Evolutionary conservation across 2,888 invertebrate species (phyloP).

Genomic region (Oligia latruncula): DNA sequence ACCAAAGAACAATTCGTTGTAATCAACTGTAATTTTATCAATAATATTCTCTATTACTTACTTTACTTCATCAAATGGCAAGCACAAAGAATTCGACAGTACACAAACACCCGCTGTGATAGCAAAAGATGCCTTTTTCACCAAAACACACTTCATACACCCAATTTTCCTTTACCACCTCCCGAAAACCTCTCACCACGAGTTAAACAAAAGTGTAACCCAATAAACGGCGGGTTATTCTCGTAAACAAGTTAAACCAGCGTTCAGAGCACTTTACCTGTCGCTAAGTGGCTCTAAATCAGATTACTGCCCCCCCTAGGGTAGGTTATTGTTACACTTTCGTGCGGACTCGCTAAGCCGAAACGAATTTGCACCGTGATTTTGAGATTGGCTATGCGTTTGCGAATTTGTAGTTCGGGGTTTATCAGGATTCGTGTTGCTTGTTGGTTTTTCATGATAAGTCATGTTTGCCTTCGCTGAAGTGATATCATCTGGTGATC

Average conservation of each 20-base stretch:
- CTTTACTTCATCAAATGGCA: neutral
- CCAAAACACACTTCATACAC: neutral
- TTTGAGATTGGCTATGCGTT: conserved; percentile 23
- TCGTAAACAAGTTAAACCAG: conserved; percentile 74
- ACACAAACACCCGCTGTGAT: too few relatives aligned
- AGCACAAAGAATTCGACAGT: neutral
- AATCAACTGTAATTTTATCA: neutral
- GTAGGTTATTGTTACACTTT: conserved; percentile 51
- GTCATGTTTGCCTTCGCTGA: neutral
- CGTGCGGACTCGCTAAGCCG: conserved; percentile 65
- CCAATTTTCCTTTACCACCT: neutral
- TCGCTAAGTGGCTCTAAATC: conserved; percentile 83
- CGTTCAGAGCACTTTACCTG: conserved; percentile 85
- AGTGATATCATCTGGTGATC: neutral
- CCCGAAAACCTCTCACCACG: conserved; percentile 25
- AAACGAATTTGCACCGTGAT: conserved; percentile 57
- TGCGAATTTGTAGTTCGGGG: neutral
- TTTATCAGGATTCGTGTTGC: neutral
- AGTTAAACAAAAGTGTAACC: conserved; percentile 49
- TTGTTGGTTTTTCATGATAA: neutral
- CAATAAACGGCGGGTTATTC: conserved; percentile 62
- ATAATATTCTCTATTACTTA: neutral
- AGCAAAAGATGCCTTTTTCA: neutral
- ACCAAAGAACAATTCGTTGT: neutral
- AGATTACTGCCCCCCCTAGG: conserved; percentile 75